Evolutionary conservation across 2,888 invertebrate genomes (phyloP), one percentile per base, ranked within the genome.

Genomic region (Autographa pulchrina): DNA sequence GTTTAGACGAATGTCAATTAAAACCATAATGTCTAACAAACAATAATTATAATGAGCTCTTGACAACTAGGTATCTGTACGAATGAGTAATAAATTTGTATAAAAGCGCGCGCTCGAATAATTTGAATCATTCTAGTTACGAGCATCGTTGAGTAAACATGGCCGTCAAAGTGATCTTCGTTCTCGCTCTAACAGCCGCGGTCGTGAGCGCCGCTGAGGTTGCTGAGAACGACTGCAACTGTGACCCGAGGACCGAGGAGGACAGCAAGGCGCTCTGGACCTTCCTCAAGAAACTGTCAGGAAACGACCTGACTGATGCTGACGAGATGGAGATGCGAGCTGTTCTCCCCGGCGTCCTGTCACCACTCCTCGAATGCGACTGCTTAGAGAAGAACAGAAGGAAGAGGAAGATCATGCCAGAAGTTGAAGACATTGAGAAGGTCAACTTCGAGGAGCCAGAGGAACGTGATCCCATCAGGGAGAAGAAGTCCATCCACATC

Each of bases 371-470:
- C 1, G 83, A 84, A 4, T 82, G 85, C 59, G 72, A 83, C 14
- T 89, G 89, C 59, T 68, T 78, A 5, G 83, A 85, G 35, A 85
- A 82, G 7, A 72, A 72, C 16, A 81, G 89, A 35, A 82, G 65
- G 70, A 89, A 87, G 66, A 74, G 89, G 52, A 86, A 75, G 62
- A 63, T 80, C 32, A 11, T 72, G 20, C 65, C 76, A 0, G 78
- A 70, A 18, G 62, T 41, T 4, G 52, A 48, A 8, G 68, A 65
- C 9, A 38, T 9, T 38, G 67, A 80, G n/a, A 60, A 54, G 25
- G 25, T 9, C 5, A 18, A 35, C 16, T 32, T 60, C 16, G 11
- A 18, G 52, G 25, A 67, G 9, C 9, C 43, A 20, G n/a, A n/a
- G 2, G n/a, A 48, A n/a, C 48, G n/a, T 48, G 48, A 48, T 7